A percentile compares a stretch with the other conserved stretches of the same genome.
Evolutionary conservation across 1,140 invertebrate species (phyloP).

Genomic region (Megalonaias nervosa): DNA sequence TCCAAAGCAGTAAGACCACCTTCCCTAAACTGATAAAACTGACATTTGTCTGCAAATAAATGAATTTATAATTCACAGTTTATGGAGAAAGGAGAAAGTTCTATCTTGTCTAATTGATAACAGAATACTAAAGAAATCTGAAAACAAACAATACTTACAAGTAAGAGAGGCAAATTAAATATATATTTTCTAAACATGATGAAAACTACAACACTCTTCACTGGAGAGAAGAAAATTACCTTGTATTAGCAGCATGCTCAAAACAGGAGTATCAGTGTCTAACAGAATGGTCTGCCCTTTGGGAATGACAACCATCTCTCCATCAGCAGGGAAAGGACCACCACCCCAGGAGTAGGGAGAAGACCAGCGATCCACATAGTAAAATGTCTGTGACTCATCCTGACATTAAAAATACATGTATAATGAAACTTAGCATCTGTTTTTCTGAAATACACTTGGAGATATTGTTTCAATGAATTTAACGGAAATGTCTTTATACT

Average conservation of each 20-base stretch:
- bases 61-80: no score
- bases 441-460: not conserved
- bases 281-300: slow-evolving; percentile 49
- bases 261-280: slow-evolving; percentile 51
- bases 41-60: no score
- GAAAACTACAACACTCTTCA: no score
- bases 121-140: no score
- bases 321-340: slow-evolving; percentile 41
- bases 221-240: slow-evolving; percentile 28
- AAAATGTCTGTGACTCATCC: slow-evolving; percentile 28
- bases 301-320: slow-evolving; percentile 60
- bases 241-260: slow-evolving; percentile 55
- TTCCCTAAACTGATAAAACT: no score
- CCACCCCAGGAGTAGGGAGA: slow-evolving; percentile 56
- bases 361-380: slow-evolving; percentile 62
- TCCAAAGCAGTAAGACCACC: no score
- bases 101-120: no score
- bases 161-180: no score
- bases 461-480: not conserved
- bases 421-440: not conserved
- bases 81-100: no score
- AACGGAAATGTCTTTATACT: not conserved
- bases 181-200: no score
- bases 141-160: no score
- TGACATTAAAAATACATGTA: slow-evolving; percentile 9